Evolutionary conservation across 2,113 vertebrate species (phyloP).

Genomic region (Echinops telfairi): DNA sequence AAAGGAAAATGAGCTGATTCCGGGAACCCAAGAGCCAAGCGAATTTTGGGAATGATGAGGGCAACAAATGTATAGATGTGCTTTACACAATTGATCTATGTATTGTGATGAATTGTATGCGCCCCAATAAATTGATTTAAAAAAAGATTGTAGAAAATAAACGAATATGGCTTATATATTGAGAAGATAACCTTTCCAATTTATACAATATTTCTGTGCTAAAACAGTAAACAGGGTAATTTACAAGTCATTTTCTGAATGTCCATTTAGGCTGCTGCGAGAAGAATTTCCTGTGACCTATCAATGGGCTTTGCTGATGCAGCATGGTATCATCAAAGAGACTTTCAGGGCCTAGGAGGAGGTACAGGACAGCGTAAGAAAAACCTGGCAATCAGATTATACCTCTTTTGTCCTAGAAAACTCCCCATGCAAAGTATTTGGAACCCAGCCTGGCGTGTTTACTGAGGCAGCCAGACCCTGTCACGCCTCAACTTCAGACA

Average conservation of each 20-base stretch:
- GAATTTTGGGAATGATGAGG: too few relatives aligned
- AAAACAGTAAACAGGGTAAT: slow-evolving; percentile 7
- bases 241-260: slow-evolving; percentile 12
- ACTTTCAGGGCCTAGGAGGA: neutral
- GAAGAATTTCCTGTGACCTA: slow-evolving; percentile 61
- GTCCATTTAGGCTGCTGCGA: neutral
- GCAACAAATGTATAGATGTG: too few relatives aligned
- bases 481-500: neutral
- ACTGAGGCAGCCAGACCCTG: neutral
- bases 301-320: slow-evolving; percentile 33
- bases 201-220: neutral
- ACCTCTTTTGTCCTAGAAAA: neutral
- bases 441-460: neutral
- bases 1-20: too few relatives aligned
- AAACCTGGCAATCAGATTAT: neutral
- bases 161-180: neutral
- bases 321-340: neutral
- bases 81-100: too few relatives aligned
- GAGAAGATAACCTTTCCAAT: too few relatives aligned
- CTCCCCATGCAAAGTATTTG: neutral
- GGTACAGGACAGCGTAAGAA: neutral
- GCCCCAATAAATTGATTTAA: too few relatives aligned
- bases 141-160: neutral
- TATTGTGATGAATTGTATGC: too few relatives aligned
- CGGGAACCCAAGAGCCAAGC: too few relatives aligned